Evolutionary conservation across 2,797 vertebrate species (phyloP), one percentile per base, ranked within the genome.

Genomic region (Chlorospingus semifuscus): DNA sequence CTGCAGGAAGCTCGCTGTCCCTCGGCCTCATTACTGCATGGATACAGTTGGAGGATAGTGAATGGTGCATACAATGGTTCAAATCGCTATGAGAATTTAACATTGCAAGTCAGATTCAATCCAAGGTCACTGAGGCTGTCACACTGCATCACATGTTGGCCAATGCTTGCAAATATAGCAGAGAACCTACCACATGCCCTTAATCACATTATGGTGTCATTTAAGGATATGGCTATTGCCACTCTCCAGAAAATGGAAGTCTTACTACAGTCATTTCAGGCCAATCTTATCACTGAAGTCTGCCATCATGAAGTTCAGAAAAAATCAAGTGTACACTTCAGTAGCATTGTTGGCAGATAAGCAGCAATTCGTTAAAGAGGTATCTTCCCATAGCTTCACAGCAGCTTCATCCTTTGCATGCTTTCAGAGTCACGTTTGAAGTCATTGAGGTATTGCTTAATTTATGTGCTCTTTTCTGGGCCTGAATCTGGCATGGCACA

Each of bases 31-130:
- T 44, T 55, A 13, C 22, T 47, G 11, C 66, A 22, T 37, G 23
- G 64, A 24, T 91, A 8, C 21, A 66, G 37, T 18, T 53, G 57
- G 37, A 78, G 29, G 37, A 64, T 22, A 26, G 34, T 84, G 32
- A 50, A 0, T 46, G 36, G 36, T 1, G 0, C 23, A 3, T 39
- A 29, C 1, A 4, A 22, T 74, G 29, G 60, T 80, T 86, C 72
- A 66, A 36, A 83, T 78, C 0, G 0, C 57, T 90, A 49, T 37
- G 32, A 71, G 65, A 65, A 61, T 90, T 92, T 87, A 79, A 82
- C 56, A 24, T 8, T 47, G 19, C 39, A 84, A 80, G 52, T 46
- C 41, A 90, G 60, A 75, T 75, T 84, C 37, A 66, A 44, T 83
- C 39, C 72, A 87, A 72, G 66, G 70, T 75, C 49, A 52, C 46